Evolutionary conservation across 2,888 invertebrate genomes (phyloP).

Genomic region (Dynastes hyllus): DNA sequence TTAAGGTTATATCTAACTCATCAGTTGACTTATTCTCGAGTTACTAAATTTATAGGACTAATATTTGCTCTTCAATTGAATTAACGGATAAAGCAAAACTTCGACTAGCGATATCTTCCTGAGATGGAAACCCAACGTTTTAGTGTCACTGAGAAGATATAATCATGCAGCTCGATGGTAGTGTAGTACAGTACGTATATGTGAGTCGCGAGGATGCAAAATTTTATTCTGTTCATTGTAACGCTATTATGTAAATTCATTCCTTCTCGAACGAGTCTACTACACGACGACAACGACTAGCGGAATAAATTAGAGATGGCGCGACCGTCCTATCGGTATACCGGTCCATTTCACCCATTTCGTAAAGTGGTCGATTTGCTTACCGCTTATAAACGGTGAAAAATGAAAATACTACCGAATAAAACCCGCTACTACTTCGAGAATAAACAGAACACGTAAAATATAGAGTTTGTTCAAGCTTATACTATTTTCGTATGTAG

Average conservation of each 20-base stretch:
- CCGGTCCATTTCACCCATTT: not conserved
- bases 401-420: too few species aligned
- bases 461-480: too few species aligned
- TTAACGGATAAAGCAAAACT: too few species aligned
- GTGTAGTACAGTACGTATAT: not conserved
- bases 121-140: not conserved
- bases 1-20: too few species aligned
- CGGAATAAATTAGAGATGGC: slow-evolving; percentile 20
- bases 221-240: slow-evolving; percentile 27
- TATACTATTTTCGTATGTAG: too few species aligned
- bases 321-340: not conserved
- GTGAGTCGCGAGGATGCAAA: not conserved
- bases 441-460: too few species aligned
- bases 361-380: not conserved
- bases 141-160: not conserved
- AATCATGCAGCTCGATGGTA: not conserved
- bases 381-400: too few species aligned
- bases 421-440: too few species aligned
- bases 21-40: too few species aligned
- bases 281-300: not conserved
- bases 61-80: too few species aligned
- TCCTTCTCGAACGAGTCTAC: not conserved
- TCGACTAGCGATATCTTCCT: too few species aligned
- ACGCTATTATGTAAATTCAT: slow-evolving; percentile 35
- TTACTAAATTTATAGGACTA: too few species aligned